Evolutionary conservation across 2,888 invertebrate species (phyloP).

Genomic region (Drosophila putrida): DNA sequence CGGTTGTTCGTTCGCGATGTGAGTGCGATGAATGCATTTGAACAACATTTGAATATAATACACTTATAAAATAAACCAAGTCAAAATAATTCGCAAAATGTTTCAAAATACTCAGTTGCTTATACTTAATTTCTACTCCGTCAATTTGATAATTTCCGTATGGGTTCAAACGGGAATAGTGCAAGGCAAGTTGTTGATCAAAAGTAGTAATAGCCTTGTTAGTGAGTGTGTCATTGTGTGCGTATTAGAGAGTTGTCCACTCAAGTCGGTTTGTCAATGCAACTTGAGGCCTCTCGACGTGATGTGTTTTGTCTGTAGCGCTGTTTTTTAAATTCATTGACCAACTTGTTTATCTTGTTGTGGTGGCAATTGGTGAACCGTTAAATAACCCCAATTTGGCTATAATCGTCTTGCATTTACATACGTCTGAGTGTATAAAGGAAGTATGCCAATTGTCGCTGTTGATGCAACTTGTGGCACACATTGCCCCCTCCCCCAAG

Average conservation of each 20-base stretch:
- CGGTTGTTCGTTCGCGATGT: constrained; percentile 21
- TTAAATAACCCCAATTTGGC: constrained; percentile 73
- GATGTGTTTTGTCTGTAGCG: constrained; percentile 48
- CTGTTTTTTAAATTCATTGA: constrained; percentile 32
- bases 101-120: constrained; percentile 3
- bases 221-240: constrained; percentile 20
- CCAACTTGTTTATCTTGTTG: constrained; percentile 70
- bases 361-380: constrained; percentile 51
- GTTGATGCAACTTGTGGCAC: constrained; percentile 37
- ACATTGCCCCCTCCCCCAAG: neutral
- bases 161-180: constrained; percentile 51
- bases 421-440: constrained; percentile 34
- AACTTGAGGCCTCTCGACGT: constrained; percentile 51
- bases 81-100: constrained; percentile 12
- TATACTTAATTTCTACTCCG: constrained; percentile 25
- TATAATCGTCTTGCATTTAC: constrained; percentile 54
- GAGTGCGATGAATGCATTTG: constrained; percentile 10
- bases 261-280: constrained; percentile 58
- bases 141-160: constrained; percentile 23
- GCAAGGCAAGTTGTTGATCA: constrained; percentile 68
- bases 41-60: constrained; percentile 2
- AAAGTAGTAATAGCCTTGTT: constrained; percentile 55
- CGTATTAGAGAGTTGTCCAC: constrained; percentile 57
- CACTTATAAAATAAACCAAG: neutral
- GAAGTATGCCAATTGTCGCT: constrained; percentile 14